phyloP scores from a whole-genome alignment of 2,888 invertebrate genomes.

The Scotopteryx bipunctaria region DNA sequence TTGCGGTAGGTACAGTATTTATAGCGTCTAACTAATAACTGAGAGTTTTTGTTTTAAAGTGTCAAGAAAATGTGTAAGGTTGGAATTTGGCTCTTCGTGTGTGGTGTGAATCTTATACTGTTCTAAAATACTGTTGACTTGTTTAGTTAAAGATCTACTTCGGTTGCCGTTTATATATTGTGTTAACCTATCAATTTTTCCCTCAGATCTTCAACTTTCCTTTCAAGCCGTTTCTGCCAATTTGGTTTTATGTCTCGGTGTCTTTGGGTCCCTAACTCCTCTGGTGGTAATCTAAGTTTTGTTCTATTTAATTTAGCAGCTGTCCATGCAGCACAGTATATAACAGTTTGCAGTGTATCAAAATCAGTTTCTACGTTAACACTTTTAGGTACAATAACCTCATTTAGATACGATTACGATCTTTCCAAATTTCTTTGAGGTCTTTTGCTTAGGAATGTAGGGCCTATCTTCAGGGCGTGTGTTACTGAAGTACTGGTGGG shows the following conservation, averaged over 20 bases:
- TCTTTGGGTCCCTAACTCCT: background rate
- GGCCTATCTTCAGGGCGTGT: background rate
- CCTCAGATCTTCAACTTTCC: background rate
- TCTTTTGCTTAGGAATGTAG: background rate
- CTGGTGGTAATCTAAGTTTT: background rate
- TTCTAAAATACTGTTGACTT: background rate
- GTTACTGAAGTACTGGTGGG: background rate
- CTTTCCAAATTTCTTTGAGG: background rate
- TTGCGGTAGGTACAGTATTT: background rate
- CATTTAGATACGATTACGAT: background rate
- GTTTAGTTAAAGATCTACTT: background rate
- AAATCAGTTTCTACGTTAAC: background rate
- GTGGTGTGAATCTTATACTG: background rate
- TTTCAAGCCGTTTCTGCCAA: background rate
- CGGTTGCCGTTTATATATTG: background rate
- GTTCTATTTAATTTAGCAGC: background rate
- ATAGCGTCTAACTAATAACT: background rate
- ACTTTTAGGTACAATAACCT: background rate
- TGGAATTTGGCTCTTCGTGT: background rate
- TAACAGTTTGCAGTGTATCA: background rate
- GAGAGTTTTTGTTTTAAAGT: background rate
- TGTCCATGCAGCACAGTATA: conserved; percentile 4
- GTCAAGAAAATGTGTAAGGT: background rate
- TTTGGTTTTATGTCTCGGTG: background rate
- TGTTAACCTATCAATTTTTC: background rate